Percentiles rank a stretch among this genome's conserved stretches.
Conservation (phyloP, 2,888 invertebrate genomes). For the Eupithecia pulchellata region DNA sequence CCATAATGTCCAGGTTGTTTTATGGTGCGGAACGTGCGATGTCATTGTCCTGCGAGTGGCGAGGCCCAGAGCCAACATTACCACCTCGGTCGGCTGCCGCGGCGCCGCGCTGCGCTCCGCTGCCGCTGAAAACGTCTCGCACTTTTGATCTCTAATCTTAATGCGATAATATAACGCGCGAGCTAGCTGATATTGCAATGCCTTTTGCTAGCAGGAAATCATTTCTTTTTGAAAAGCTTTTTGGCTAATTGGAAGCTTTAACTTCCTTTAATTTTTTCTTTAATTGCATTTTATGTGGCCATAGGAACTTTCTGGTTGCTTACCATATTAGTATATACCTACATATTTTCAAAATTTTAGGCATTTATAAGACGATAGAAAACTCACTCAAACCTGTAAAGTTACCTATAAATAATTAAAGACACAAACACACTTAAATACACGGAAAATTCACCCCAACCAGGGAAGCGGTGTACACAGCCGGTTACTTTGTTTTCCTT, state of each 20-base stretch:
- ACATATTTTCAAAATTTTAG: too few species aligned
- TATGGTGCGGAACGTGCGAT: conserved; percentile 83
- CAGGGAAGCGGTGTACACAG: conserved; percentile 35
- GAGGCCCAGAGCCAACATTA: conserved; percentile 56
- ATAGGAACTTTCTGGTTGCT: not conserved
- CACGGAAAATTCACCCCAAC: conserved; percentile 47
- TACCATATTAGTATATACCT: too few species aligned
- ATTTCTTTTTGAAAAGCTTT: not conserved
- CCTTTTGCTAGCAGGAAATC: not conserved
- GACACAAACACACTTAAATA: conserved; percentile 38
- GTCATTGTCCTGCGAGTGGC: conserved; percentile 81
- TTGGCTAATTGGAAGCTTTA: not conserved
- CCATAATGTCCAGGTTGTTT: conserved; percentile 79
- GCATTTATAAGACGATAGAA: not conserved
- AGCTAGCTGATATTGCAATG: not conserved
- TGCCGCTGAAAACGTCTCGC: conserved; percentile 50
- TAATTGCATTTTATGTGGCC: not conserved
- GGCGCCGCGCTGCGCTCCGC: conserved; percentile 48
- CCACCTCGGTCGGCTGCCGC: conserved; percentile 49
- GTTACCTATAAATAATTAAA: conserved; percentile 36
- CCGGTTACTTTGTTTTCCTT: conserved; percentile 59
- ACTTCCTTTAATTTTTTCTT: not conserved
- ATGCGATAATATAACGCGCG: conserved; percentile 11
- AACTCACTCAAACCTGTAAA: conserved; percentile 14
- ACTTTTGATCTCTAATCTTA: conserved; percentile 39